Evolutionary conservation across 2,888 invertebrate species (phyloP), one percentile per base, ranked within the genome.

Genomic region (Sthenelais limicola): DNA sequence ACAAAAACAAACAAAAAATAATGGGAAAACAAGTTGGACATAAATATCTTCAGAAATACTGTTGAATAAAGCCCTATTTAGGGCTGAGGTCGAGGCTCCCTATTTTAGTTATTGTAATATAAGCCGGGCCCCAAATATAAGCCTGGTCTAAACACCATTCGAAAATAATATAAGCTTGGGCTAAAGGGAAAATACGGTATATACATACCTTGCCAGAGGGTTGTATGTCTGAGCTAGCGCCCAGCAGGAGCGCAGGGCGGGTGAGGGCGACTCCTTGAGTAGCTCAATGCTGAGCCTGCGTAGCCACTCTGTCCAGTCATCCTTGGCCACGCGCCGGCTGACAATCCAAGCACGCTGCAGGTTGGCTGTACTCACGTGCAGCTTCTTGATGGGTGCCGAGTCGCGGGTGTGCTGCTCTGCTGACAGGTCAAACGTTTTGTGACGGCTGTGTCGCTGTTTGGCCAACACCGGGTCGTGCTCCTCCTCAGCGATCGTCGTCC

Each of bases 271-370:
- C 85, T 97, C 96, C 79, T 97, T 96, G 9, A 99, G 90, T 35
- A 99, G 90, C 68, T 97, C 97, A 77, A 97, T 94, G 74, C 96
- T 96, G 73, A 99, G 90, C 52, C 96, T 91, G 52, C 95, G 91
- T 68, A 98, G 88, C 99, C 98, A 99, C 87, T 98, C 98, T 58
- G 97, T 90, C 99, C 99, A 99, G 88, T 99, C 99, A 82, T 99
- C 98, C 87, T 97, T 97, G 0, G 97, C 97, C 0, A 97, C 96
- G 4, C 26, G 49, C n/a, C 76, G 70, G 51, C 58, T 77, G 30
- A 77, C 75, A 4, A 71, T 73, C 78, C 78, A 79, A 7, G 78
- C 78, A 75, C 78, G 68, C 85, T 96, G 94, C 54, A 98, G 89
- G 86, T 94, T 95, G 30, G 92, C 91, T 4, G 94, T 93, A 38